phyloP scores from a whole-genome alignment of 2,888 invertebrate genomes.

The Cheilosia vernalis region DNA sequence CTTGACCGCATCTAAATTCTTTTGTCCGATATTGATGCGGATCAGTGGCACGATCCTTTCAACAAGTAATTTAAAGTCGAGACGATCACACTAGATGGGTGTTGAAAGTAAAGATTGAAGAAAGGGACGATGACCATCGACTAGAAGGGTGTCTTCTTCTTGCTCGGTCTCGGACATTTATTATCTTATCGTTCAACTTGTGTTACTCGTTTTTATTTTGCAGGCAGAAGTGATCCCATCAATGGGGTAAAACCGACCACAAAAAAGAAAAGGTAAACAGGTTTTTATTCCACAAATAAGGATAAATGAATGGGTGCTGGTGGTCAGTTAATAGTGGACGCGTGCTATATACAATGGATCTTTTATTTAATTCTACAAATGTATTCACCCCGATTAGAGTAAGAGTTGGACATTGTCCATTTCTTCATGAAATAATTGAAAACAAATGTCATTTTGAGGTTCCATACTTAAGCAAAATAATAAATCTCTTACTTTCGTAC shows the following conservation, averaged over 20 bases:
- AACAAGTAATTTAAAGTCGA: conserved; percentile 40
- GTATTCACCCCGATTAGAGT: background rate
- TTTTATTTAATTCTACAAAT: background rate
- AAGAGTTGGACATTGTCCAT: background rate
- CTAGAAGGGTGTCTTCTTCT: conserved; percentile 5
- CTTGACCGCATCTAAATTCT: conserved; percentile 59
- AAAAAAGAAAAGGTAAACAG: conserved; percentile 37
- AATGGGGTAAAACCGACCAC: conserved; percentile 43
- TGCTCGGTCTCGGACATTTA: conserved; percentile 30
- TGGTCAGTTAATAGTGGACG: conserved; percentile 31
- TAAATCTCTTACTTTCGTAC: too few species aligned
- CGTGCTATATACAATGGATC: background rate
- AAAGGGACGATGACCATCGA: conserved; percentile 33
- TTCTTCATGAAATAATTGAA: too few species aligned
- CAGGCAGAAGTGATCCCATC: conserved; percentile 9
- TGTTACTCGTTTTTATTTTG: conserved; percentile 2
- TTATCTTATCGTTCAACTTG: conserved; percentile 24
- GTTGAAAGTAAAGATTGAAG: conserved; percentile 15
- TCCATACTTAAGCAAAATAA: too few species aligned
- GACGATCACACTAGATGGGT: conserved; percentile 21
- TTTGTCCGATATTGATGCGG: conserved; percentile 26
- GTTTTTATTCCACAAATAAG: conserved; percentile 5
- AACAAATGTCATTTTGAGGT: too few species aligned
- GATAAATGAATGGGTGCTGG: background rate
- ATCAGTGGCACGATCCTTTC: conserved; percentile 63